Evolutionary conservation across 2,113 vertebrate genomes (phyloP).

Genomic region (Odontophorus gujanensis): DNA sequence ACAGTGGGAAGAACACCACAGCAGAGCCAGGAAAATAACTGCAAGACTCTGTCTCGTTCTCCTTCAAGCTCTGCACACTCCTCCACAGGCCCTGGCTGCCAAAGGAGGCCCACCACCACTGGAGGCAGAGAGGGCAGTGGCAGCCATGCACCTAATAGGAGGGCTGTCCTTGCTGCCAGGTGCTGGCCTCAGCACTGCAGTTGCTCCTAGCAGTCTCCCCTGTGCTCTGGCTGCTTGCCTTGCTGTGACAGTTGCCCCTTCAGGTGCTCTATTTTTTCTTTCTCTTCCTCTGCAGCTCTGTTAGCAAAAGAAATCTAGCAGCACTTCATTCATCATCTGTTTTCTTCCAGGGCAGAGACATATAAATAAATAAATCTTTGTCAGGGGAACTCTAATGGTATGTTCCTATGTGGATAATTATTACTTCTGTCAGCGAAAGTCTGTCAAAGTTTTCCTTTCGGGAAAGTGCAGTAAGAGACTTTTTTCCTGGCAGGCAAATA

Average conservation of each 20-base stretch:
- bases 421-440: slow-evolving; percentile 71
- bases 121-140: accelerated
- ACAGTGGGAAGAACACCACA: neutral
- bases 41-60: neutral
- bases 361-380: neutral
- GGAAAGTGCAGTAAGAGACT: slow-evolving; percentile 49
- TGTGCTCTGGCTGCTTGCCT: neutral
- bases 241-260: slow-evolving; percentile 5
- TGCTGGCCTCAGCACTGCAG: neutral
- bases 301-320: slow-evolving; percentile 51
- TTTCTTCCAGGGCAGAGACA: slow-evolving; percentile 17
- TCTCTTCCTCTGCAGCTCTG: neutral
- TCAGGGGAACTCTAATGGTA: slow-evolving; percentile 61
- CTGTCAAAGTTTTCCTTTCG: slow-evolving; percentile 68
- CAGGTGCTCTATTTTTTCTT: slow-evolving; percentile 4
- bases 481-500: slow-evolving; percentile 57
- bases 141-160: accelerated
- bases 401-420: slow-evolving; percentile 69
- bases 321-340: slow-evolving; percentile 10
- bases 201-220: neutral
- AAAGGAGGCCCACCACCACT: neutral
- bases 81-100: neutral
- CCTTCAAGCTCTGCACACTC: neutral
- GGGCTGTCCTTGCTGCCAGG: neutral
- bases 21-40: neutral